Evolutionary conservation across 1,140 invertebrate genomes (phyloP).

Genomic region (Mactra quadrangularis): DNA sequence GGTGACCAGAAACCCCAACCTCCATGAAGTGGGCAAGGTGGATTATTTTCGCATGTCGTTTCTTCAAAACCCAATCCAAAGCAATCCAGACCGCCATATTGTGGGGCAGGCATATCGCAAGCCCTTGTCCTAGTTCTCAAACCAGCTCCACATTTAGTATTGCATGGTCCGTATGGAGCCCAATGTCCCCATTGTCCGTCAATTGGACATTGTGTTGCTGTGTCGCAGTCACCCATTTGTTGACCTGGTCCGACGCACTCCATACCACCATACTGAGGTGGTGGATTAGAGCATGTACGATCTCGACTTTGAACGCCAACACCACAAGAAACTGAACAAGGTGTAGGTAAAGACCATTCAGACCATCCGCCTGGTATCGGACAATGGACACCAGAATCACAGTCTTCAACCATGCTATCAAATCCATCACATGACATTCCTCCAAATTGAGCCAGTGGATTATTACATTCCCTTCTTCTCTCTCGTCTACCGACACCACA

Average conservation of each 20-base stretch:
- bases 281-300: conserved; percentile 84
- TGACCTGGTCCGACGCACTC: conserved; percentile 53
- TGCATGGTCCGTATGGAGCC: conserved; percentile 51
- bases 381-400: conserved; percentile 39
- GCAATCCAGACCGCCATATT: conserved; percentile 79
- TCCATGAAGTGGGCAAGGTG: conserved; percentile 70
- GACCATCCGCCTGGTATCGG: conserved; percentile 86
- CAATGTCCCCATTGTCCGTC: conserved; percentile 66
- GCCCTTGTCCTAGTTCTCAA: conserved; percentile 58
- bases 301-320: conserved; percentile 86
- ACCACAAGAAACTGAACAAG: conserved; percentile 88
- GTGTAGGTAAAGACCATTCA: conserved; percentile 86
- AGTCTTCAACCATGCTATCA: conserved; percentile 37
- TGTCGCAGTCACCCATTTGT: conserved; percentile 40
- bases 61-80: conserved; percentile 66
- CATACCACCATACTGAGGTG: conserved; percentile 62
- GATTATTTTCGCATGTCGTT: conserved; percentile 70
- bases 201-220: conserved; percentile 19
- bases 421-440: conserved; percentile 58
- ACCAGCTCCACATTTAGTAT: conserved; percentile 65
- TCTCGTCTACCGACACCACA: conserved; percentile 86
- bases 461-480: conserved; percentile 64
- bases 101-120: conserved; percentile 71
- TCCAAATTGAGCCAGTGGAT: conserved; percentile 55
- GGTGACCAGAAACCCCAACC: conserved; percentile 64